Evolutionary conservation across 2,113 vertebrate genomes (phyloP).

Genomic region (Austrofundulus limnaeus): DNA sequence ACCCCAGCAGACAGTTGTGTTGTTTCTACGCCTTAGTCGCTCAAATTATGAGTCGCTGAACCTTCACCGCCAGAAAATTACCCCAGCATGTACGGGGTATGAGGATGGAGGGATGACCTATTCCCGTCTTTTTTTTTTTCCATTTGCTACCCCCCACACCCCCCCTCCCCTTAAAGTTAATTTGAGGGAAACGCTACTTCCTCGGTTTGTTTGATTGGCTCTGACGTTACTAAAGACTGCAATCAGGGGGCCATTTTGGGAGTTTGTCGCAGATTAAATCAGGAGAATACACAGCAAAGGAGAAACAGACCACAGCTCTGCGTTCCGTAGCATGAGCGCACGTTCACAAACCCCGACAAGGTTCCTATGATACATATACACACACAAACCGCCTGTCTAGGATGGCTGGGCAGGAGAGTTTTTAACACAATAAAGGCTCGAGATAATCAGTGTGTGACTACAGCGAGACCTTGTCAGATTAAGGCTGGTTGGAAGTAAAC

Average conservation of each 20-base stretch:
- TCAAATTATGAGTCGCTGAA: constrained; percentile 83
- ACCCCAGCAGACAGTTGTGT: constrained; percentile 68
- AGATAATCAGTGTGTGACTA: constrained; percentile 73
- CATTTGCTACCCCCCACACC: no score
- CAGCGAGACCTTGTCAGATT: constrained; percentile 70
- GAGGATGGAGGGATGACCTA: constrained; percentile 63
- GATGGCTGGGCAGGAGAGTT: constrained; percentile 58
- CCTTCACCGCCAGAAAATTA: constrained; percentile 81
- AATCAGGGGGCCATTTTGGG: constrained; percentile 80
- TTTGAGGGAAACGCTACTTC: constrained; percentile 79
- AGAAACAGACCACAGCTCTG: constrained; percentile 69
- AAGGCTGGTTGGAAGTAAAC: constrained; percentile 68
- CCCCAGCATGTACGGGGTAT: constrained; percentile 67
- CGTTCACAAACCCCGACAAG: constrained; percentile 50
- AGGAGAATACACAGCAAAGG: constrained; percentile 73
- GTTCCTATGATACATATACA: constrained; percentile 55
- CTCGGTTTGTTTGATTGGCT: constrained; percentile 80
- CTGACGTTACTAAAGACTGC: constrained; percentile 82
- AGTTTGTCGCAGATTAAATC: constrained; percentile 81
- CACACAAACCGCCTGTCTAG: constrained; percentile 49
- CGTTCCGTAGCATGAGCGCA: constrained; percentile 48
- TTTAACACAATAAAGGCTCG: constrained; percentile 73
- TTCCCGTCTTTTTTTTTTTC: constrained; percentile 62
- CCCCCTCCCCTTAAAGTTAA: constrained; percentile 69
- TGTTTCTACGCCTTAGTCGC: constrained; percentile 78